Base-by-base conservation (phyloP, 2,797 vertebrate species). In the Acipenser transmontanus region DNA sequence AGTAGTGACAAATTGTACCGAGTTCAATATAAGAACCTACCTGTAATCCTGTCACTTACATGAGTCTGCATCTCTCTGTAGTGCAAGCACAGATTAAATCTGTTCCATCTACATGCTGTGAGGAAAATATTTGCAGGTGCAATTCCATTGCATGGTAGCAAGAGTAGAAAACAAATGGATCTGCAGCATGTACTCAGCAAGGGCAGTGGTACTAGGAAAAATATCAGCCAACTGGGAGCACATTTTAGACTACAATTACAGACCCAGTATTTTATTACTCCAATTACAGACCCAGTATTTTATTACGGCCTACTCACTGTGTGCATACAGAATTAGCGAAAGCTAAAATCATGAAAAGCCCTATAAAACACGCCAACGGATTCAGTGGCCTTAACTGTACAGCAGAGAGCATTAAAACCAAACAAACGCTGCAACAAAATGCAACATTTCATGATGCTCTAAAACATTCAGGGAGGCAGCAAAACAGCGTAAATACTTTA, bases 51-150 rank as follows among this genome's bases (percentile, higher is more conserved):
- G 12, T 3, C 7, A 13, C 54, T 2, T 2, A 13, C 54, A 57
- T 11, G 54, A 57, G 54, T 11, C 9, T 9, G 1, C 9, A 2
- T 57, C 54, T 9, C 12, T 57, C 12, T 2, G 54, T 2, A 57
- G 54, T 7, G 54, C 9, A 7, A n/a, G 54, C 12, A 13, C 9
- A n/a, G 12, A 11, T 57, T 11, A 57, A 57, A 57, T 57, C n/a
- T 11, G 54, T n/a, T 57, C 54, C 54, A 57, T 57, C 9, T 57
- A 7, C 54, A 13, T 7, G 13, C 50, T 12, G 49, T 14, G 60
- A 54, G 10, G 50, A 47, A 50, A 67, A 62, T 10, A 34, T 48
- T 62, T n/a, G 34, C 20, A 62, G 59, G 66, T 67, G 66, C 13
- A 6, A 62, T 48, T 67, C 66, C 12, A 17, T 4, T 34, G 59